phyloP scores from a whole-genome alignment of 2,797 vertebrate species.

The Valencia hispanica region DNA sequence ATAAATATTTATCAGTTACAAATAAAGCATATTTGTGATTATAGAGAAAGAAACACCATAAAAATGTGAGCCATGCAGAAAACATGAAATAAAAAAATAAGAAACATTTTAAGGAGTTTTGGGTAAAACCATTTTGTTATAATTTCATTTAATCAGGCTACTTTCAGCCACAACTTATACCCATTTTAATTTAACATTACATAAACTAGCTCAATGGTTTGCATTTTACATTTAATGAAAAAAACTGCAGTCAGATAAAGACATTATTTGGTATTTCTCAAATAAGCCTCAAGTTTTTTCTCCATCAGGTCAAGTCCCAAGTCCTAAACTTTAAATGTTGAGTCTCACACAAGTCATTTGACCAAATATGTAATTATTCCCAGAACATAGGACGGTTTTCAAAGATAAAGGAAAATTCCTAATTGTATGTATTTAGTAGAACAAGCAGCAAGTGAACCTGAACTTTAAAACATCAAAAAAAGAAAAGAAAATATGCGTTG shows the following conservation, averaged over 20 bases:
- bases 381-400: too few relatives aligned
- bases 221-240: not conserved
- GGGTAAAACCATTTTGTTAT: not conserved
- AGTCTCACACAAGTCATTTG: not conserved
- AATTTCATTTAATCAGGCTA: too few relatives aligned
- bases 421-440: too few relatives aligned
- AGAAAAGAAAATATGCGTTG: too few relatives aligned
- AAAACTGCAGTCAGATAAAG: too few relatives aligned
- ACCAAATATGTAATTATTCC: not conserved
- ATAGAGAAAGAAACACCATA: not conserved
- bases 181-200: not conserved
- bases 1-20: not conserved
- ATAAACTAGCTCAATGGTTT: not conserved
- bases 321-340: not conserved
- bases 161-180: not conserved
- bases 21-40: not conserved
- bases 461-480: too few relatives aligned
- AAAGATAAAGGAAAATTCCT: too few relatives aligned
- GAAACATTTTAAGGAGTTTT: not conserved
- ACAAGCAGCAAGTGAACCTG: too few relatives aligned
- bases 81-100: not conserved
- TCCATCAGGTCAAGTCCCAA: not conserved
- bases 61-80: not conserved
- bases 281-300: not conserved
- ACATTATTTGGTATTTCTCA: not conserved